phyloP scores from a whole-genome alignment of 2,888 invertebrate genomes.

The Eudasyphora cyanicolor region DNA sequence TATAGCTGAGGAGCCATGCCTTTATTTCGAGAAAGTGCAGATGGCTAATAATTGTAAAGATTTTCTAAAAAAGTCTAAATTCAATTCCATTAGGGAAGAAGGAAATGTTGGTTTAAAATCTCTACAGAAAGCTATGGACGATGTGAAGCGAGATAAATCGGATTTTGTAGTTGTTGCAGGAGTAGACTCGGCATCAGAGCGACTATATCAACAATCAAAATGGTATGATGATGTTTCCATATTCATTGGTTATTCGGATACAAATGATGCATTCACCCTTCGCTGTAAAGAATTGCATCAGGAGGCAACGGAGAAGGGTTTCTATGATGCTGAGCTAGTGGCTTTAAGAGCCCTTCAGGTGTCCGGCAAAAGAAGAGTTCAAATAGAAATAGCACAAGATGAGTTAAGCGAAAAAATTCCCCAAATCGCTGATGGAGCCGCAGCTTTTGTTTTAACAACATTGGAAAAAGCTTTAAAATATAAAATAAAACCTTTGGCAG shows the following conservation, averaged over 20 bases:
- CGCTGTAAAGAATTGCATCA: conserved; percentile 83
- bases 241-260: background rate
- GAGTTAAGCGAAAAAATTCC: conserved; percentile 81
- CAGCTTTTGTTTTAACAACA: conserved; percentile 93
- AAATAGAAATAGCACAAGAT: conserved; percentile 88
- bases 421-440: conserved; percentile 91
- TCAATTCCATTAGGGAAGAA: background rate
- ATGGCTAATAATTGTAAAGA: background rate
- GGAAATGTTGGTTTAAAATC: background rate
- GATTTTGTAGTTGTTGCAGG: conserved; percentile 27
- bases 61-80: conserved; percentile 38
- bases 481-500: conserved; percentile 90
- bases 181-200: conserved; percentile 34
- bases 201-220: background rate
- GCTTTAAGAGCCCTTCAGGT: conserved; percentile 87
- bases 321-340: conserved; percentile 90
- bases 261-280: background rate
- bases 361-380: conserved; percentile 83
- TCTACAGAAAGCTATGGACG: conserved; percentile 24
- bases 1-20: conserved; percentile 81
- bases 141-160: background rate
- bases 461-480: conserved; percentile 85
- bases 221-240: background rate
- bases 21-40: background rate
- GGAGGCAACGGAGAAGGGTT: conserved; percentile 86